A percentile compares a stretch with the other conserved stretches of the same genome.
Conservation (phyloP, 2,888 invertebrate species). For the Colostygia pectinataria region DNA sequence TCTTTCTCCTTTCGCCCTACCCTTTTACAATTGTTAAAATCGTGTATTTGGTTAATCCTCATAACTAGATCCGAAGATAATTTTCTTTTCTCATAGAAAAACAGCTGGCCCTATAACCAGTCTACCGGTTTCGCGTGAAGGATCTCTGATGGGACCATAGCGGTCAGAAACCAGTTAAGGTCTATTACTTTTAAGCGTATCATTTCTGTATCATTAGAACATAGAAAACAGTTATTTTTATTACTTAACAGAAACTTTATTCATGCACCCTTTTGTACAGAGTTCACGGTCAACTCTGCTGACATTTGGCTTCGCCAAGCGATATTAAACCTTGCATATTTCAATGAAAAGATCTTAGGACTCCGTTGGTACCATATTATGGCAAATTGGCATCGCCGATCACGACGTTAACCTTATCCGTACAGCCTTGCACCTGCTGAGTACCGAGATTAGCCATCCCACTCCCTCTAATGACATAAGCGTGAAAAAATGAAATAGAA, state of each 20-base stretch:
- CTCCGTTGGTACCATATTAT: constrained; percentile 15
- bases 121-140: constrained; percentile 52
- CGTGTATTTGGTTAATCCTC: constrained; percentile 51
- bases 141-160: constrained; percentile 21
- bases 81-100: constrained; percentile 61
- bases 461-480: constrained; percentile 10
- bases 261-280: constrained; percentile 45
- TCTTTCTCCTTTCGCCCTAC: constrained; percentile 35
- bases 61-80: constrained; percentile 40
- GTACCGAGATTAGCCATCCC: constrained; percentile 22
- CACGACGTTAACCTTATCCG: constrained; percentile 49
- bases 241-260: constrained; percentile 23
- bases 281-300: constrained; percentile 52
- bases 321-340: constrained; percentile 30
- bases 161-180: constrained; percentile 4
- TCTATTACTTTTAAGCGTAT: neutral
- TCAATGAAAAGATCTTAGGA: constrained; percentile 27
- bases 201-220: neutral
- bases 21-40: constrained; percentile 44
- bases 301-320: constrained; percentile 29
- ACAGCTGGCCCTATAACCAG: constrained; percentile 54
- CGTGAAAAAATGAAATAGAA: constrained; percentile 11
- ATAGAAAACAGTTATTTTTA: constrained; percentile 1
- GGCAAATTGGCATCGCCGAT: constrained; percentile 39
- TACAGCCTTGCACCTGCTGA: constrained; percentile 49